Evolutionary conservation across 2,888 invertebrate genomes (phyloP), one percentile per base, ranked within the genome.

Genomic region (Dicyrtomina minuta): DNA sequence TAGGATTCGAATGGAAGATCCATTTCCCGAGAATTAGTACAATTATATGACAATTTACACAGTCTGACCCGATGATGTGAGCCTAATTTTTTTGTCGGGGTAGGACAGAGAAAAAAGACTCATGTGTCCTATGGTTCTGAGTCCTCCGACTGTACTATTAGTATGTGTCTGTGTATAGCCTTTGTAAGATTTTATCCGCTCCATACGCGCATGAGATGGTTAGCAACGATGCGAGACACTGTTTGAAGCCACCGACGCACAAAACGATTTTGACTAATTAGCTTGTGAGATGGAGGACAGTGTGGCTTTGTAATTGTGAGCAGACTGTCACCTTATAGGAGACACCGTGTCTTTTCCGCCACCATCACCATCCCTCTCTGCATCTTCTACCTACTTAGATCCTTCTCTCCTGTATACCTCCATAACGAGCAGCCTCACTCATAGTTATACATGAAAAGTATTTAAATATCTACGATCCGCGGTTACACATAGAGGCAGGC

Each of bases 211-310:
- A 55, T 66, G 66, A 66, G 66, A 66, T 66, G 56, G 66, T 55
- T 66, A 55, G 66, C 66, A 66, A 26, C 55, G 66, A 55, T 39
- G 66, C 66, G 56, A 56, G 41, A 56, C 66, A 41, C 55, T 66
- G 51, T 66, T 66, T 66, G 66, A 66, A 55, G 26, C 66, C 41
- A 55, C 66, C 66, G 66, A 53, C 66, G 55, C 66, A 66, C 66
- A 66, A 66, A 66, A 53, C 51, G 53, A 53, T 55, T 53, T 66
- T 66, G 66, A 66, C 66, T 66, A 66, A 66, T 66, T 66, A 66
- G 66, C 43, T 43, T 59, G 41, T 26, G 55, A 55, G 55, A 55
- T 55, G 55, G 55, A 15, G 27, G 22, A 61, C 44, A 24, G n/a
- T 43, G 22, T 12, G 22, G 13, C 27, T 61, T 43, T 61, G 41